Evolutionary conservation across 2,113 vertebrate species (phyloP), one percentile per base, ranked within the genome.

Genomic region (Pachycephala philippinensis): DNA sequence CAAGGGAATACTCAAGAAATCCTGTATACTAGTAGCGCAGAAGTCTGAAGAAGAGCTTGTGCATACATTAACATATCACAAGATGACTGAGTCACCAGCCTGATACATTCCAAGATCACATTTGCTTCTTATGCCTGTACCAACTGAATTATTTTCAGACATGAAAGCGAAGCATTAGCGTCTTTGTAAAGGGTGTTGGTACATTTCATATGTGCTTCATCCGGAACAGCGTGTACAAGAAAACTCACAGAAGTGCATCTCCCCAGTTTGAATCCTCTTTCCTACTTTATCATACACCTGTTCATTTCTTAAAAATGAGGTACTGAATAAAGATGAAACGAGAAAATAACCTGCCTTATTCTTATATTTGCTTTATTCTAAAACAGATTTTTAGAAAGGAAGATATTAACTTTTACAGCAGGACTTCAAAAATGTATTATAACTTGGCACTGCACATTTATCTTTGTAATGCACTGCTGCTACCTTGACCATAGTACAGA

Each of bases 11-110:
- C 64, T 57, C 26, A 74, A 74, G 21, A 80, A 79, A 59, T 82
- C 60, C 45, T 85, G 70, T 24, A 68, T 15, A 33, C 49, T 40
- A 57, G 87, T 68, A 94, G 61, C 0, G 0, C 65, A 23, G 5
- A 95, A 95, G 28, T 68, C 19, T 14, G 84, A 94, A 92, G 68
- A 89, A 95, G 66, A 91, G 84, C 80, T 30, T 91, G 69, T 92
- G 96, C 94, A 85, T 95, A 89, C 75, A 95, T 96, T 93, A 94
- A 87, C 84, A 49, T 94, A 95, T 96, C 95, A 97, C 89, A 95
- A 95, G 96, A 97, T 33, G 65, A 87, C 87, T 97, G 93, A 97
- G 87, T 96, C 94, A 96, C 53, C 93, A 95, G 89, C 89, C 84
- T 71, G 66, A 82, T 92, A 95, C 83, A 74, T 95, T 97, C 93